Conservation (phyloP, 2,888 invertebrate genomes). For the Trichopoda pennipes region DNA sequence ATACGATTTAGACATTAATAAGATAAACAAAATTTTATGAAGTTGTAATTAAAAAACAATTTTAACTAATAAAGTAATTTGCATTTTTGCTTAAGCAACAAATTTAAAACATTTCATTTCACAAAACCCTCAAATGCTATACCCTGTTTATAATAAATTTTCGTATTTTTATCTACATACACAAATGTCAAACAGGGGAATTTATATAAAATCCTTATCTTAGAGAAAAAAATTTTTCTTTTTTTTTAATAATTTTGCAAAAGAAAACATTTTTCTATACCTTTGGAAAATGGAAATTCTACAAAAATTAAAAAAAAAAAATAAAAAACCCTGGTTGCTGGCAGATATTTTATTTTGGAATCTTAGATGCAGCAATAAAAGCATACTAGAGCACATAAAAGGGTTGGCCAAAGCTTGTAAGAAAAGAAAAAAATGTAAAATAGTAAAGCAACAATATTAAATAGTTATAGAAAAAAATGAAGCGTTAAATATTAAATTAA, state of each 20-base stretch:
- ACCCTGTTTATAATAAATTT: conserved; percentile 16
- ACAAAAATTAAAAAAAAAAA: background rate
- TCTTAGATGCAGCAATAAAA: background rate
- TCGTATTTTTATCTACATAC: conserved; percentile 10
- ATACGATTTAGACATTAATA: too few species aligned
- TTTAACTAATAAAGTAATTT: too few species aligned
- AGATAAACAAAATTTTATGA: too few species aligned
- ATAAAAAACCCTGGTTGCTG: conserved; percentile 21
- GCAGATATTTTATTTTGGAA: background rate
- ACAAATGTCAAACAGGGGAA: conserved; percentile 60
- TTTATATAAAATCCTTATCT: conserved; percentile 64
- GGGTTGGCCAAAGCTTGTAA: conserved; percentile 2
- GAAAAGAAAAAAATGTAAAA: background rate
- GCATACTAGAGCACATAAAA: background rate
- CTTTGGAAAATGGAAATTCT: conserved; percentile 26
- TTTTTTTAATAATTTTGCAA: conserved; percentile 4
- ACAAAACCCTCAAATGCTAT: background rate
- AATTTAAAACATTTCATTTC: too few species aligned
- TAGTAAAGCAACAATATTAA: background rate
- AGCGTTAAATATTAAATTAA: too few species aligned
- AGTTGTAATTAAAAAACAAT: too few species aligned
- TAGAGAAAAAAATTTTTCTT: conserved; percentile 12
- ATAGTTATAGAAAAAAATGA: too few species aligned
- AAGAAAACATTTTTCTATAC: conserved; percentile 41
- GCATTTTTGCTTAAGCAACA: too few species aligned